Conservation (phyloP, 2,113 vertebrate species). For the Epinephelus moara region DNA sequence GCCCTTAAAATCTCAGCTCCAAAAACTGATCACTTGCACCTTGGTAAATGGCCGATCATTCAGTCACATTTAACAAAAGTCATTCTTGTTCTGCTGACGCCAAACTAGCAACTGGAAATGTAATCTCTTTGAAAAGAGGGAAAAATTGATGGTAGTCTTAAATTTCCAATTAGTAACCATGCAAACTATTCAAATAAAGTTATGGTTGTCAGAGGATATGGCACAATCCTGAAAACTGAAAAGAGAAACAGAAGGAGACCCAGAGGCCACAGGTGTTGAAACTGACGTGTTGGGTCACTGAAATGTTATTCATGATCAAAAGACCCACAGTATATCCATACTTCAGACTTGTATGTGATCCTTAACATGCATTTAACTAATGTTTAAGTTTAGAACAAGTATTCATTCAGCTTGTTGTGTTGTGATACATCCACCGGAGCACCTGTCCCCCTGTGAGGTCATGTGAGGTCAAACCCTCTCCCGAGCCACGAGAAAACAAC, state of each 20-base stretch:
- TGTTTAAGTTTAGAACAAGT: conserved; percentile 22
- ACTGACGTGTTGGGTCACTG: background rate
- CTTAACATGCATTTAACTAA: background rate
- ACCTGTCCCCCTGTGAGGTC: conserved; percentile 21
- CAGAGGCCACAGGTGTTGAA: background rate
- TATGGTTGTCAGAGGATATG: background rate
- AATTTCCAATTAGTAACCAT: background rate
- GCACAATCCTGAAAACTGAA: background rate
- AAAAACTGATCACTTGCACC: background rate
- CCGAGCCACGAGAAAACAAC: conserved; percentile 19
- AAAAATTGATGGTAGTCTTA: background rate
- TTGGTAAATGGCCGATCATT: background rate
- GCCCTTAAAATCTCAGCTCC: background rate
- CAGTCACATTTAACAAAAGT: conserved; percentile 2
- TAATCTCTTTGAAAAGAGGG: conserved; percentile 10
- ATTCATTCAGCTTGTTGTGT: background rate
- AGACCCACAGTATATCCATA: background rate
- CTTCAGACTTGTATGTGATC: conserved; percentile 14
- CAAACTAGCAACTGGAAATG: conserved; percentile 2
- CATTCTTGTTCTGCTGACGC: background rate
- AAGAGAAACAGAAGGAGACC: background rate
- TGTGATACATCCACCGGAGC: background rate
- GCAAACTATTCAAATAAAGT: background rate
- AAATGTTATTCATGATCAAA: background rate
- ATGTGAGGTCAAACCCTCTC: conserved; percentile 30